Evolutionary conservation across 2,113 vertebrate species (phyloP).

Genomic region (Myxocyprinus asiaticus): DNA sequence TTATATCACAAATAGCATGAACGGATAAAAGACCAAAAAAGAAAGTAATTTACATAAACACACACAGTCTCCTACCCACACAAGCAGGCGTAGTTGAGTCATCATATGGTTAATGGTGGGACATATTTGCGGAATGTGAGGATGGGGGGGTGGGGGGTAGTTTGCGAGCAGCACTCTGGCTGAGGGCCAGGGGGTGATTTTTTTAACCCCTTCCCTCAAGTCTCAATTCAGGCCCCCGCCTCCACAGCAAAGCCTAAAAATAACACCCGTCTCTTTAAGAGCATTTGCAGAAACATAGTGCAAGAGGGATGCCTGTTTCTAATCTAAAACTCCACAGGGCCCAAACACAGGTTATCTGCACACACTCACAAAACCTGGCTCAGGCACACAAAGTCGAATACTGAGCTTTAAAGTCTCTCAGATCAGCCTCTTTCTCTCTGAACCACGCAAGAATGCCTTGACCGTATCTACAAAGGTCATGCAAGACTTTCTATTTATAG

Average conservation of each 20-base stretch:
- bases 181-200: constrained; percentile 64
- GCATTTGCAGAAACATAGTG: constrained; percentile 64
- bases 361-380: constrained; percentile 49
- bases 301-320: constrained; percentile 57
- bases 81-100: constrained; percentile 54
- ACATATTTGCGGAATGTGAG: constrained; percentile 51
- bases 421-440: constrained; percentile 53
- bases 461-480: constrained; percentile 60
- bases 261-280: constrained; percentile 67
- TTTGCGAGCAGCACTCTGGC: constrained; percentile 58
- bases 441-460: constrained; percentile 7
- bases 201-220: constrained; percentile 54
- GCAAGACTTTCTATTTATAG: constrained; percentile 60
- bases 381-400: constrained; percentile 48
- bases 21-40: constrained; percentile 47
- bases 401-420: constrained; percentile 35
- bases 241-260: constrained; percentile 69
- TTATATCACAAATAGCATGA: constrained; percentile 41
- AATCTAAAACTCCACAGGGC: constrained; percentile 52
- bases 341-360: constrained; percentile 57
- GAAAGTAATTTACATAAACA: constrained; percentile 26
- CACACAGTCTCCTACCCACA: constrained; percentile 53
- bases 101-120: constrained; percentile 64
- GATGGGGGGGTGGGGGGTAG: constrained; percentile 15
- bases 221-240: constrained; percentile 29